Conservation (phyloP, 2,113 vertebrate species). For the Xerus inauris region DNA sequence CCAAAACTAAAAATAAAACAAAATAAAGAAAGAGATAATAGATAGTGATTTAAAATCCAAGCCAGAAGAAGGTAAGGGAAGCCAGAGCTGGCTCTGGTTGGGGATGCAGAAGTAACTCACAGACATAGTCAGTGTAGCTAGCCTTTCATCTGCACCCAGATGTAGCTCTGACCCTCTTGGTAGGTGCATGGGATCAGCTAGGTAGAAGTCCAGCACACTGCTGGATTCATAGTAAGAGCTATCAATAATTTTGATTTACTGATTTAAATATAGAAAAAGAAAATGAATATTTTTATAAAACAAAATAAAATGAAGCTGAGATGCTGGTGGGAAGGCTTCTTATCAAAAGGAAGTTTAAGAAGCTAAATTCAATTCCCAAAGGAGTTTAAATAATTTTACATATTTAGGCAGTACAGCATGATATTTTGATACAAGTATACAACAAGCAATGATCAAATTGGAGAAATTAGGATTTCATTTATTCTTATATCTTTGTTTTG, state of each 20-base stretch:
- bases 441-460: neutral
- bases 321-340: neutral
- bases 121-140: neutral
- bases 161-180: neutral
- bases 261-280: neutral
- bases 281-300: neutral
- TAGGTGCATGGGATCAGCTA: fast-evolving
- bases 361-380: neutral
- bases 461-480: neutral
- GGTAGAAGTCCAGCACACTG: neutral
- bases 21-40: neutral
- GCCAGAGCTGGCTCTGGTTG: neutral
- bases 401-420: neutral
- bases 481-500: neutral
- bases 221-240: too few relatives aligned
- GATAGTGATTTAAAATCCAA: neutral
- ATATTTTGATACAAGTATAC: neutral
- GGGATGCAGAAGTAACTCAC: neutral
- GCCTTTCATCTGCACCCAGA: neutral
- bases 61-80: neutral
- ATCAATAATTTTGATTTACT: neutral
- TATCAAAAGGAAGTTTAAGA: conserved; percentile 31
- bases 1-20: too few relatives aligned
- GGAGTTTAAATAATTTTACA: neutral
- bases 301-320: neutral